A percentile compares a stretch with the other conserved stretches of the same genome.
These are phyloP conservation scores for Protobothrops flavoviridis DNA, from an alignment of 2,113 vertebrate genomes.

Conservation along the genomic window DNA sequence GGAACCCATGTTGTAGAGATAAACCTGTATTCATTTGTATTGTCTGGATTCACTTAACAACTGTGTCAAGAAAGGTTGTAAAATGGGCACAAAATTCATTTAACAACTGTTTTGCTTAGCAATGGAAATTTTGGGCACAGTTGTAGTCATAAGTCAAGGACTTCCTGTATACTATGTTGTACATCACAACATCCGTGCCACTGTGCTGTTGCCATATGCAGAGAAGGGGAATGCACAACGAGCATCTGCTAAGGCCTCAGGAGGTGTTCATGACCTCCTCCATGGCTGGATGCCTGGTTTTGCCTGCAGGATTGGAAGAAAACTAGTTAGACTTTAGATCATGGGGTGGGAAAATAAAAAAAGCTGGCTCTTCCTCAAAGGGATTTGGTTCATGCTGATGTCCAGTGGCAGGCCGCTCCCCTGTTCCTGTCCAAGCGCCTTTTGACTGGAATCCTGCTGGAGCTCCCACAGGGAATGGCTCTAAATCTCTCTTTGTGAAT, in stretches of 20 bases:
- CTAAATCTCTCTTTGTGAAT: not conserved
- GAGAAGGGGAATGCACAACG: not conserved
- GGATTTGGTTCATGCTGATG: rapidly evolving
- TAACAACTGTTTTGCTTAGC: not conserved
- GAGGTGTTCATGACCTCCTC: rapidly evolving
- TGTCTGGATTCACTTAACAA: too few species aligned
- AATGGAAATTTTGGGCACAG: not conserved
- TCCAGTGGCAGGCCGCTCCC: not conserved
- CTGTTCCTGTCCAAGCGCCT: not conserved
- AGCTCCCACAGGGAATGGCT: not conserved
- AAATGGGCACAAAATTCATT: not conserved
- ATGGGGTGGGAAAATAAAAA: not conserved
- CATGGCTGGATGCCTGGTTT: not conserved
- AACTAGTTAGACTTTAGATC: not conserved
- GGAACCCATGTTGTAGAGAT: too few species aligned
- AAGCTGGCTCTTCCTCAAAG: not conserved
- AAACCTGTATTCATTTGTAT: too few species aligned
- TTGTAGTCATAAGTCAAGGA: not conserved
- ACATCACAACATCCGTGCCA: not conserved
- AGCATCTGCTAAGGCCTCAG: rapidly evolving
- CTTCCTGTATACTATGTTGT: not conserved
- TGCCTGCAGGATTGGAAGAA: rapidly evolving
- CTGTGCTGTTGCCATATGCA: rapidly evolving
- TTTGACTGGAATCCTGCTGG: not conserved
- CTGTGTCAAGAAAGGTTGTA: too few species aligned